Conservation (phyloP, 2,888 invertebrate species). For the Caenorhabditis auriculariae region DNA sequence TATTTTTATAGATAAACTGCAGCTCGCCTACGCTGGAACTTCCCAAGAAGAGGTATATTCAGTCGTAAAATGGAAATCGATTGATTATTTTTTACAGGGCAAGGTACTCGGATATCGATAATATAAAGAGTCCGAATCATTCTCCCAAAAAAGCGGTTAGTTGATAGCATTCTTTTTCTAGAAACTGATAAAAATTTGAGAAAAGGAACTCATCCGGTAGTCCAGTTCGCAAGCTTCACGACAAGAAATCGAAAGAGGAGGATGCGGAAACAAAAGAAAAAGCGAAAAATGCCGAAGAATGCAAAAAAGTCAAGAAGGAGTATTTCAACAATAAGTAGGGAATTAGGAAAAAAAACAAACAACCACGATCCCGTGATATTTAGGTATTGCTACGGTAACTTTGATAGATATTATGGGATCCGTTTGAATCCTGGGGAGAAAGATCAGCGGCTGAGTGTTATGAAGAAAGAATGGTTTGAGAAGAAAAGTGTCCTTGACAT, state of each 20-base stretch:
- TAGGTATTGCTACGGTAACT: slow-evolving; percentile 85
- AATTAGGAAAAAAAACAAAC: neutral
- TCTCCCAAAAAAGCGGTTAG: neutral
- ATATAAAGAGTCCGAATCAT: neutral
- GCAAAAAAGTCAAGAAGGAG: slow-evolving; percentile 31
- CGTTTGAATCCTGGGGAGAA: slow-evolving; percentile 74
- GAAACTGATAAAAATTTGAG: too few species aligned
- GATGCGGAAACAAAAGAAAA: slow-evolving; percentile 10
- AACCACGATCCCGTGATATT: neutral
- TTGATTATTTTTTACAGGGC: too few species aligned
- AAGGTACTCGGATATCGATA: too few species aligned
- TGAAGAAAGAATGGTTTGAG: slow-evolving; percentile 81
- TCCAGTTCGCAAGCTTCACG: neutral
- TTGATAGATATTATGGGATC: slow-evolving; percentile 93
- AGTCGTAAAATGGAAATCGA: too few species aligned
- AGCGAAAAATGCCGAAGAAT: slow-evolving; percentile 7
- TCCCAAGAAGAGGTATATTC: too few species aligned
- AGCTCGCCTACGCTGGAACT: too few species aligned
- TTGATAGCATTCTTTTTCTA: too few species aligned
- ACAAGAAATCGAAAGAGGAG: slow-evolving; percentile 5
- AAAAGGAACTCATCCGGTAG: neutral
- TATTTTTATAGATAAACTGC: too few species aligned
- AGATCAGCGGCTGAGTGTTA: slow-evolving; percentile 79
- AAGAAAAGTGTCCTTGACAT: slow-evolving; percentile 89
- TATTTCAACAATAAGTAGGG: slow-evolving; percentile 41